Base-by-base conservation (phyloP, 2,888 invertebrate genomes). In the Clunio marinus region DNA sequence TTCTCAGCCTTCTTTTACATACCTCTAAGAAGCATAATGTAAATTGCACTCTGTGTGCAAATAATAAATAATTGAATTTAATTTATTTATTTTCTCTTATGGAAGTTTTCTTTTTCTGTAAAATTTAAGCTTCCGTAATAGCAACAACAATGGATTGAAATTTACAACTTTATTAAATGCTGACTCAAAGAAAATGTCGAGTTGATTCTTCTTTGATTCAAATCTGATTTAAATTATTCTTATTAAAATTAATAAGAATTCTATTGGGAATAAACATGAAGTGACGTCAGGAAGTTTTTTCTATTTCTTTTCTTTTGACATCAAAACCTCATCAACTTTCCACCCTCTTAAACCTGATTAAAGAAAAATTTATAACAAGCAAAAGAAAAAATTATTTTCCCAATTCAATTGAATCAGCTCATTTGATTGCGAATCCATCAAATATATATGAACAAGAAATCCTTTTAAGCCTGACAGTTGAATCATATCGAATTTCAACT, bases 31-130 rank as follows among this genome's bases (percentile, higher is more conserved):
- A 27, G 32, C 27, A 20, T 59, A 59, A 59, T 59, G 28, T 17
- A 59, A 59, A 59, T 59, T 59, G 59, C 32, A 32, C 59, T 32
- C 59, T 59, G 59, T 59, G 59, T 59, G 35, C 59, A 59, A 59
- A 59, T 59, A 59, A 59, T 41, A 41, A 59, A 59, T 27, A 59
- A 59, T 32, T 28, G 15, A 15, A 59, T 55, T 22, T 17, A 55
- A 28, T 20, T 20, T 28, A 59, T 32, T 59, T 28, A 27, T 59
- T 35, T 17, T 20, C 17, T 58, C 28, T 20, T 20, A 17, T 59
- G 17, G 8, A 15, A 7, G 7, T 1, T 58, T 58, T 58, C n/a
- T n/a, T n/a, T n/a, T n/a, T n/a, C n/a, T n/a, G n/a, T n/a, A n/a
- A n/a, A n/a, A n/a, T n/a, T n/a, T n/a, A n/a, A n/a, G n/a, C n/a